Evolutionary conservation across 2,113 vertebrate genomes (phyloP).

Genomic region (Eurypyga helias): DNA sequence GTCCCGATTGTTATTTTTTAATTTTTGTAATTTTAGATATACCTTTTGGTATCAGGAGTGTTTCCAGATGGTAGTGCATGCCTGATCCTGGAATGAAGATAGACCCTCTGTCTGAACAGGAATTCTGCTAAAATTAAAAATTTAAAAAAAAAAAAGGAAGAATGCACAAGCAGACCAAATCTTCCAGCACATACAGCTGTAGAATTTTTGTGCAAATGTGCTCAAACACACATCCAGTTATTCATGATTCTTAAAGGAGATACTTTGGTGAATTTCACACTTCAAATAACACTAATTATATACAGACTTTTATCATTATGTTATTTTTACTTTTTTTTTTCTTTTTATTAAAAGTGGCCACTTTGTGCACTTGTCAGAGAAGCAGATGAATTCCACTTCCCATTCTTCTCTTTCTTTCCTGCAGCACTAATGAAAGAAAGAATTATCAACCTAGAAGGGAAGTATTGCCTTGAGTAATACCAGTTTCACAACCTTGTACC

Average conservation of each 20-base stretch:
- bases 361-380: background rate
- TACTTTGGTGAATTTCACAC: background rate
- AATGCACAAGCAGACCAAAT: background rate
- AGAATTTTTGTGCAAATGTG: background rate
- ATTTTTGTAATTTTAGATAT: background rate
- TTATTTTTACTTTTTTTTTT: background rate
- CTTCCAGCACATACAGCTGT: background rate
- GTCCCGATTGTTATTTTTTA: background rate
- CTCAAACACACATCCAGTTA: background rate
- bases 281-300: background rate
- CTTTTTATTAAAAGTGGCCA: rapidly evolving
- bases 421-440: background rate
- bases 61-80: background rate
- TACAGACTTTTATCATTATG: background rate
- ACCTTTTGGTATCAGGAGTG: background rate
- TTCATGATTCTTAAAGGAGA: background rate
- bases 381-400: background rate
- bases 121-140: background rate
- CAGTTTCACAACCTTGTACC: background rate
- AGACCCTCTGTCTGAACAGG: rapidly evolving
- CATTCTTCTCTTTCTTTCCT: background rate
- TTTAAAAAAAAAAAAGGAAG: no score
- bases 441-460: background rate
- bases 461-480: background rate
- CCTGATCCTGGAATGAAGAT: background rate